phyloP scores from a whole-genome alignment of 1,140 invertebrate species.

The Ceratina australensis region DNA sequence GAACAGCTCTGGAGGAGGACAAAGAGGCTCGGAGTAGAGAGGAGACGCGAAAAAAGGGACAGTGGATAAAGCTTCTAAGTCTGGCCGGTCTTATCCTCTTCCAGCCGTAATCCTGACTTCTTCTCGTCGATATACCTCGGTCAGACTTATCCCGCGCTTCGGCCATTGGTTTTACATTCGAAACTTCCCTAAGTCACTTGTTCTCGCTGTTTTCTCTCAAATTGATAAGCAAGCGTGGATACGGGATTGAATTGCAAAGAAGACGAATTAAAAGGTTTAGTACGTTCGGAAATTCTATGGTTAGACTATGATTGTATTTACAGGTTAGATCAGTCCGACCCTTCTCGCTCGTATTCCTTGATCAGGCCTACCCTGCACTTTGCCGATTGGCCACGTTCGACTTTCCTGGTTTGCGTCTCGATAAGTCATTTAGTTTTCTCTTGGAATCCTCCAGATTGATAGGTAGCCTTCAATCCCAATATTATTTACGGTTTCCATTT shows the following conservation, averaged over 20 bases:
- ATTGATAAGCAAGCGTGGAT: background rate
- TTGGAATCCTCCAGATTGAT: too few relatives aligned
- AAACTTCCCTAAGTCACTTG: background rate
- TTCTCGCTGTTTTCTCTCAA: too few relatives aligned
- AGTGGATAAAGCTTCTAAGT: conserved; percentile 5
- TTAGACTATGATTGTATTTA: too few relatives aligned
- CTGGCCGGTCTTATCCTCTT: background rate
- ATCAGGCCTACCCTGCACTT: too few relatives aligned
- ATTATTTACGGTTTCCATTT: too few relatives aligned
- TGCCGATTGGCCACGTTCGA: too few relatives aligned
- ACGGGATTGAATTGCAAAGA: background rate
- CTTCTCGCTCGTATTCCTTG: too few relatives aligned
- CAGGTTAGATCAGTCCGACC: too few relatives aligned
- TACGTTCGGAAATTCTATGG: too few relatives aligned
- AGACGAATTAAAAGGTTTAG: background rate
- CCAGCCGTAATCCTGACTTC: background rate
- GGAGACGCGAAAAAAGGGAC: background rate
- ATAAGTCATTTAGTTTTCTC: too few relatives aligned
- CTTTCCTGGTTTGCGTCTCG: too few relatives aligned
- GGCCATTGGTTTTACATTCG: conserved; percentile 4
- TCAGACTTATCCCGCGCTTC: background rate
- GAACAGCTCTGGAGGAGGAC: conserved; percentile 8
- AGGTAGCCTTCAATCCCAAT: too few relatives aligned
- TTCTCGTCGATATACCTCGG: background rate
- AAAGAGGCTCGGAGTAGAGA: background rate